These are phyloP conservation scores for Scalopus aquaticus DNA, from an alignment of 2,113 vertebrate species.

Conservation along the genomic window DNA sequence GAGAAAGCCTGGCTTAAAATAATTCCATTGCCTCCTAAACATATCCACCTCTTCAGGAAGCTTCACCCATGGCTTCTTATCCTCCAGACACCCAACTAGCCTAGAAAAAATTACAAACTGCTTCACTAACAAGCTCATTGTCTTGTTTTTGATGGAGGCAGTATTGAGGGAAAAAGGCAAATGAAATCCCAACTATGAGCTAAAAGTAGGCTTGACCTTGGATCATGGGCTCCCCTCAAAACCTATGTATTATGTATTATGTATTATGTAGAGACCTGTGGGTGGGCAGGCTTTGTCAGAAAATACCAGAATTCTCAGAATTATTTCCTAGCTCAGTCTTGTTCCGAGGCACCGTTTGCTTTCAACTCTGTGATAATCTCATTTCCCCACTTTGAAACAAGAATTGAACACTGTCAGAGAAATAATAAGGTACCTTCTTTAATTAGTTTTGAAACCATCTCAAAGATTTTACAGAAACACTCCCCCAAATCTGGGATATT, in stretches of 20 bases:
- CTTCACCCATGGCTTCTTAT: neutral
- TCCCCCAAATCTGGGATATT: neutral
- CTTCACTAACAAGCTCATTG: neutral
- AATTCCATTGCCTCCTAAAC: neutral
- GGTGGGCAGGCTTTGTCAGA: neutral
- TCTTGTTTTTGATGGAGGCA: neutral
- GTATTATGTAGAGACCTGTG: neutral
- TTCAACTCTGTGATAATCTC: slow-evolving; percentile 13
- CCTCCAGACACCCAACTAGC: neutral
- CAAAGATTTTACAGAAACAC: neutral
- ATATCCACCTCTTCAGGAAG: neutral
- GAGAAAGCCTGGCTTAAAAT: neutral
- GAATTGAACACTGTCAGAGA: neutral
- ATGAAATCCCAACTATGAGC: neutral
- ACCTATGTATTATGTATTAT: neutral
- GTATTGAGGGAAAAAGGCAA: slow-evolving; percentile 22
- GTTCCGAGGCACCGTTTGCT: neutral
- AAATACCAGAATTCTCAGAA: neutral
- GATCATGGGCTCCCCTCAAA: neutral
- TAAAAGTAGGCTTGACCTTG: slow-evolving; percentile 13
- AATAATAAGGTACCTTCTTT: neutral
- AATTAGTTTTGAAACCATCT: neutral
- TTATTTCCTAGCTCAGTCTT: neutral
- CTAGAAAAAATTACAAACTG: slow-evolving; percentile 18
- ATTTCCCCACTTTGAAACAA: neutral